Percentiles rank a stretch among this genome's conserved stretches.
Evolutionary conservation across 2,888 invertebrate genomes (phyloP).

Genomic region (Choreutis nemorana): DNA sequence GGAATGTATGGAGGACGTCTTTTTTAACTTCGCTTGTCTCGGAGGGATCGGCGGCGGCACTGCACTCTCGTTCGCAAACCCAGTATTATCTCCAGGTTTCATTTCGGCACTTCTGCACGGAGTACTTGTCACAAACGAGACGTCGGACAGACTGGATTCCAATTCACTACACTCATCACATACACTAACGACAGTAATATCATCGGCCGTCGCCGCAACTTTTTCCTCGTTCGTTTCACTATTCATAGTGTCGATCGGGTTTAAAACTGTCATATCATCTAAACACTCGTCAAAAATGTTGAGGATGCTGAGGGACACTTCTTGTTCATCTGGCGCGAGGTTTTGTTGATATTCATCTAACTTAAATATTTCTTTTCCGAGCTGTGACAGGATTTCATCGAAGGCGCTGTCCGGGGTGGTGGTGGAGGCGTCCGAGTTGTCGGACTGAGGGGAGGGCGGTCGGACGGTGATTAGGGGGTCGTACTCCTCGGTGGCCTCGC

Average conservation of each 20-base stretch:
- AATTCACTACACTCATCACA: slow-evolving; percentile 34
- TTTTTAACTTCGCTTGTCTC: slow-evolving; percentile 31
- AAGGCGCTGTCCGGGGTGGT: slow-evolving; percentile 42
- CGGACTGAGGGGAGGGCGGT: slow-evolving; percentile 21
- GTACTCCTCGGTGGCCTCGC: slow-evolving; percentile 51
- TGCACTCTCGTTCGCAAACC: slow-evolving; percentile 29
- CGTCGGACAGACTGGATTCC: slow-evolving; percentile 34
- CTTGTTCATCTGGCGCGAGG: slow-evolving; percentile 31
- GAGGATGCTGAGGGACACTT: slow-evolving; percentile 48
- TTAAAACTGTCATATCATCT: slow-evolving; percentile 28
- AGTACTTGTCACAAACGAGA: slow-evolving; percentile 41
- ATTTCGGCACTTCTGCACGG: slow-evolving; percentile 26
- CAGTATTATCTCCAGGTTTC: slow-evolving; percentile 21
- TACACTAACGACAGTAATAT: slow-evolving; percentile 10
- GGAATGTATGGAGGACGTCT: slow-evolving; percentile 25
- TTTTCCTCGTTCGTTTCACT: background rate
- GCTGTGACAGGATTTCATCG: slow-evolving; percentile 54
- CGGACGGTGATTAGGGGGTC: slow-evolving; percentile 39
- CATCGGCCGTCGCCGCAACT: background rate
- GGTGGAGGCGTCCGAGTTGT: slow-evolving; percentile 19
- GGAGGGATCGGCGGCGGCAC: slow-evolving; percentile 42
- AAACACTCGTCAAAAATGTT: slow-evolving; percentile 59
- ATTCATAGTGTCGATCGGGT: slow-evolving; percentile 4
- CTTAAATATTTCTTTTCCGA: slow-evolving; percentile 56
- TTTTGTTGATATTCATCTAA: slow-evolving; percentile 51